These are phyloP conservation scores for Barbus barbus DNA, from an alignment of 2,113 vertebrate species.

Conservation along the genomic window DNA sequence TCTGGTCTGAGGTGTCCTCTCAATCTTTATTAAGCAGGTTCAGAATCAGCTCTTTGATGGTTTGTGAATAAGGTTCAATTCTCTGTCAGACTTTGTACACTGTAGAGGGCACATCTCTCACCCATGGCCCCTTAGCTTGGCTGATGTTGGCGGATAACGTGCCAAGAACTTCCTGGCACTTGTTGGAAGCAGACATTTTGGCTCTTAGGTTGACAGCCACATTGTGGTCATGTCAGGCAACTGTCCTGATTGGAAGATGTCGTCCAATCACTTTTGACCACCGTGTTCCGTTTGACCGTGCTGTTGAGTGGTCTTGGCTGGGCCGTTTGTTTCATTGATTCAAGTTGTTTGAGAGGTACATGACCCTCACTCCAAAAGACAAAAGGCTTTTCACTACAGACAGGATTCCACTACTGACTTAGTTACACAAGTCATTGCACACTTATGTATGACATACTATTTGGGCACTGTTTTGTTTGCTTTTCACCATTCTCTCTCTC, in stretches of 20 bases:
- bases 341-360: conserved; percentile 30
- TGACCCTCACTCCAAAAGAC: conserved; percentile 40
- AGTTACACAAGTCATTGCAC: conserved; percentile 31
- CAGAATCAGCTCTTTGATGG: neutral
- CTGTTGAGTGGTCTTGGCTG: conserved; percentile 65
- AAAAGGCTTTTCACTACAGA: conserved; percentile 24
- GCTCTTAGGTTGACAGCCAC: conserved; percentile 82
- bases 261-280: conserved; percentile 76
- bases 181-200: conserved; percentile 80
- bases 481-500: conserved; percentile 1
- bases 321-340: conserved; percentile 54
- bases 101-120: conserved; percentile 48
- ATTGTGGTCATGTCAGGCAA: conserved; percentile 80
- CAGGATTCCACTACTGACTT: conserved; percentile 28
- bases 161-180: conserved; percentile 81
- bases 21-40: neutral
- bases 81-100: conserved; percentile 26
- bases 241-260: conserved; percentile 76
- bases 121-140: conserved; percentile 66
- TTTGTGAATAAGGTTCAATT: conserved; percentile 13
- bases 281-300: conserved; percentile 70
- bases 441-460: conserved; percentile 21
- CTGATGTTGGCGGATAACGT: conserved; percentile 64
- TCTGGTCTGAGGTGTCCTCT: neutral
- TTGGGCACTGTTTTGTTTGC: conserved; percentile 20